Conservation (phyloP, 2,888 invertebrate species). For the Sesamia inferens region DNA sequence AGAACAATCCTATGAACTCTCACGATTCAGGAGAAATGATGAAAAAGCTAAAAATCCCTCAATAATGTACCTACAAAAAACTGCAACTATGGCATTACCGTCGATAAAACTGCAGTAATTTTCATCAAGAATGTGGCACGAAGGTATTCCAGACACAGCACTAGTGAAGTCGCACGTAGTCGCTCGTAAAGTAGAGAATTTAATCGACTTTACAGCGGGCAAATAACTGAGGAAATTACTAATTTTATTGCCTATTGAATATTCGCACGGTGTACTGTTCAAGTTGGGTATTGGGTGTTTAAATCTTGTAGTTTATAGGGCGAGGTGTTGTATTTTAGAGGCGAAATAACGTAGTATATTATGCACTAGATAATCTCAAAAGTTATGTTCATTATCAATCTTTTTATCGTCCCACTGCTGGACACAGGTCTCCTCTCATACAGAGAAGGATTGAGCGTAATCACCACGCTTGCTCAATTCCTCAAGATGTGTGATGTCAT, state of each 20-base stretch:
- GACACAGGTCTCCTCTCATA: no score
- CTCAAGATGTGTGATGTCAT: no score
- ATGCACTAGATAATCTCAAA: background rate
- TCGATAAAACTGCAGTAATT: slow-evolving; percentile 44
- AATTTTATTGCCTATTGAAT: slow-evolving; percentile 60
- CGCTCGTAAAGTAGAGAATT: slow-evolving; percentile 71
- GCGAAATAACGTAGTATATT: slow-evolving; percentile 10
- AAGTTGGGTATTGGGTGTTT: slow-evolving; percentile 17
- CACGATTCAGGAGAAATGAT: no score
- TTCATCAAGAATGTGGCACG: slow-evolving; percentile 33
- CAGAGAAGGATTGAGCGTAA: no score
- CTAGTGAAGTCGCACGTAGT: slow-evolving; percentile 62
- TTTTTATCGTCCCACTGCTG: no score
- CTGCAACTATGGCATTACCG: slow-evolving; percentile 11
- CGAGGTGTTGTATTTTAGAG: background rate
- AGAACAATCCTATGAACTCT: no score
- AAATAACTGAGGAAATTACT: slow-evolving; percentile 60
- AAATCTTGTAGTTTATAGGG: slow-evolving; percentile 33
- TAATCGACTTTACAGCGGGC: slow-evolving; percentile 71
- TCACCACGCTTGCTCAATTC: no score
- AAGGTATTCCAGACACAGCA: slow-evolving; percentile 37
- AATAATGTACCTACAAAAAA: background rate
- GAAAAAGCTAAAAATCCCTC: background rate
- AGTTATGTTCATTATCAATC: no score
- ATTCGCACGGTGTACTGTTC: slow-evolving; percentile 17